Evolutionary conservation across 2,797 vertebrate species (phyloP).

Genomic region (Platalea minor): DNA sequence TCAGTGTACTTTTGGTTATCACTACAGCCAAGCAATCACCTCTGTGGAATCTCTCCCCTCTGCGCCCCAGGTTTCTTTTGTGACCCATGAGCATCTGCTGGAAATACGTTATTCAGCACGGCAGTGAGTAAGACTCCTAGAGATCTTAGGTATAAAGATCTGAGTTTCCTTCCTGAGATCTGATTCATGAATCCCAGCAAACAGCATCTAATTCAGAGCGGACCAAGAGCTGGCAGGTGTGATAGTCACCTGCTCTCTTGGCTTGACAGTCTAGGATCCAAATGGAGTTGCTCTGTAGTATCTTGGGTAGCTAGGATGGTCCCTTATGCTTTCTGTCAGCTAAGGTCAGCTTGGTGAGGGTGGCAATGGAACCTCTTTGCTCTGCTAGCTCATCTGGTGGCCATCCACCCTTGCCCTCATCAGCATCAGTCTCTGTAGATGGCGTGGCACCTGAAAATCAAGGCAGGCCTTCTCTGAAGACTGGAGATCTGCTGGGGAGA

Average conservation of each 20-base stretch:
- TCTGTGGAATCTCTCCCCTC: neutral
- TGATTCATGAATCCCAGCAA: neutral
- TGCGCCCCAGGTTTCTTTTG: neutral
- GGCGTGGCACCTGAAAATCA: neutral
- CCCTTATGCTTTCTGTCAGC: neutral
- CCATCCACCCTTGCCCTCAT: neutral
- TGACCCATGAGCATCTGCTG: neutral
- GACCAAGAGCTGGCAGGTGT: neutral
- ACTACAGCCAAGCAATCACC: neutral
- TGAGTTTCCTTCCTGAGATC: slow-evolving; percentile 16
- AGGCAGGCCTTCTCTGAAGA: neutral
- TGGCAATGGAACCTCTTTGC: neutral
- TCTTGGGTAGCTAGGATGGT: neutral
- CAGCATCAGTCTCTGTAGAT: neutral
- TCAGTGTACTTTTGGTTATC: neutral
- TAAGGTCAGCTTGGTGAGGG: neutral
- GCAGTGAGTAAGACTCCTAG: neutral
- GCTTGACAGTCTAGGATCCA: neutral
- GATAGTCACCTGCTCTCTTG: neutral
- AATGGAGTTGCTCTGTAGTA: neutral
- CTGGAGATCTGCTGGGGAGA: neutral
- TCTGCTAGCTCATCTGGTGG: neutral
- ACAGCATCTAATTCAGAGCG: neutral
- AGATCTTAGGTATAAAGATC: neutral
- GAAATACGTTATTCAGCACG: neutral